phyloP scores from a whole-genome alignment of 2,888 invertebrate species.

The Xanthostigma xanthostigma region DNA sequence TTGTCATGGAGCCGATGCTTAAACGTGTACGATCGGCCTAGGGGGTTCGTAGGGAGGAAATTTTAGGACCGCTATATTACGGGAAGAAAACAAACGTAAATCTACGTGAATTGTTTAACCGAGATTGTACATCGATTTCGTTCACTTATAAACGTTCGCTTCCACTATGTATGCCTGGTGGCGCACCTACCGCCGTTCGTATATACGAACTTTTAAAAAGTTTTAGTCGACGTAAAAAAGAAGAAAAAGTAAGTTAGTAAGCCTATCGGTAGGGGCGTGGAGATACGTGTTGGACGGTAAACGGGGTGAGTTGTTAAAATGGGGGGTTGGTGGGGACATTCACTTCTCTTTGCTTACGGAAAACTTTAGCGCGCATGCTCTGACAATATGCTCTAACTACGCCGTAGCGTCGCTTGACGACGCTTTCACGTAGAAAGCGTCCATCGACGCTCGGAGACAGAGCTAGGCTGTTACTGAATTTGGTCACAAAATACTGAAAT shows the following conservation, averaged over 20 bases:
- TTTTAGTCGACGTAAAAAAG: constrained; percentile 17
- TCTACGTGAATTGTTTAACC: too few relatives aligned
- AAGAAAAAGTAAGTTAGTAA: constrained; percentile 27
- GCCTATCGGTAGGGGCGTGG: constrained; percentile 27
- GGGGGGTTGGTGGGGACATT: constrained; percentile 14
- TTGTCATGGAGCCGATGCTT: too few relatives aligned
- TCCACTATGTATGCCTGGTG: background rate
- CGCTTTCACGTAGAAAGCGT: too few relatives aligned
- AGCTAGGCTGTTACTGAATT: too few relatives aligned
- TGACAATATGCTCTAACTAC: constrained; percentile 8
- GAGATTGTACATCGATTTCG: background rate
- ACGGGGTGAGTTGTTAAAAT: constrained; percentile 21
- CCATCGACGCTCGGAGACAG: too few relatives aligned
- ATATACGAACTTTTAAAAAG: constrained; percentile 14
- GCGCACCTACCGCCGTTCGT: background rate
- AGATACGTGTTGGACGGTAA: constrained; percentile 17
- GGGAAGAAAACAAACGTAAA: too few relatives aligned
- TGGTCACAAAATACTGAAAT: too few relatives aligned
- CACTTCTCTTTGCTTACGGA: constrained; percentile 5
- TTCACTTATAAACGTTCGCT: constrained; percentile 4
- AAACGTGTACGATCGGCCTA: too few relatives aligned
- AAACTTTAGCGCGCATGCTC: constrained; percentile 10
- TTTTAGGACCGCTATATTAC: too few relatives aligned
- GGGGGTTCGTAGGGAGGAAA: too few relatives aligned
- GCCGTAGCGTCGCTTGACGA: constrained; percentile 2